These are phyloP conservation scores for Pteropus rufus DNA, from an alignment of 2,797 vertebrate species.

Conservation along the genomic window DNA sequence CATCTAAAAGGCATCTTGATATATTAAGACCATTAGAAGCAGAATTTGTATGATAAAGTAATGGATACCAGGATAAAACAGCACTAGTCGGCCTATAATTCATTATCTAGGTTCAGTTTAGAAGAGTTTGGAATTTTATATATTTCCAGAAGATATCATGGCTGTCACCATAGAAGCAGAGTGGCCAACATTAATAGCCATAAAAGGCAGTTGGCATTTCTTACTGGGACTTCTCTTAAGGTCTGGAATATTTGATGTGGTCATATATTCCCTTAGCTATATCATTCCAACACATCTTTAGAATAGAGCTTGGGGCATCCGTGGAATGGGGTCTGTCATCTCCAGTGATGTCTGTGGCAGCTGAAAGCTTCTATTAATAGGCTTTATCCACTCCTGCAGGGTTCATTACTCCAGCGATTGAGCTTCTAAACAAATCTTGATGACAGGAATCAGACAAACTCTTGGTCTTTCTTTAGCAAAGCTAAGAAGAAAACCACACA, in stretches of 20 bases:
- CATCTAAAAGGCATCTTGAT: not conserved
- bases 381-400: slow-evolving; percentile 38
- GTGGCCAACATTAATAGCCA: not conserved
- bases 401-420: not conserved
- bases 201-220: slow-evolving; percentile 20
- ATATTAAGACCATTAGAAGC: not conserved
- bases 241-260: not conserved
- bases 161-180: not conserved
- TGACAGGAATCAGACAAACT: slow-evolving; percentile 48
- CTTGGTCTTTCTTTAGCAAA: slow-evolving; percentile 51
- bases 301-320: slow-evolving; percentile 33
- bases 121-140: not conserved
- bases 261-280: not conserved
- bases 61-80: not conserved
- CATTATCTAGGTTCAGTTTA: not conserved
- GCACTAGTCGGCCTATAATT: not conserved
- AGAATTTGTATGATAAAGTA: not conserved
- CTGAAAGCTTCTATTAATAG: slow-evolving; percentile 68
- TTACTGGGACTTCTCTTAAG: not conserved
- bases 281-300: slow-evolving; percentile 54
- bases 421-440: slow-evolving; percentile 54
- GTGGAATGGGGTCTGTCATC: slow-evolving; percentile 56
- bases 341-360: slow-evolving; percentile 57
- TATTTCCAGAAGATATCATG: not conserved
- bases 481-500: not conserved